phyloP scores from a whole-genome alignment of 2,113 vertebrate species.

The Pseudolaguvia tuberculata region DNA sequence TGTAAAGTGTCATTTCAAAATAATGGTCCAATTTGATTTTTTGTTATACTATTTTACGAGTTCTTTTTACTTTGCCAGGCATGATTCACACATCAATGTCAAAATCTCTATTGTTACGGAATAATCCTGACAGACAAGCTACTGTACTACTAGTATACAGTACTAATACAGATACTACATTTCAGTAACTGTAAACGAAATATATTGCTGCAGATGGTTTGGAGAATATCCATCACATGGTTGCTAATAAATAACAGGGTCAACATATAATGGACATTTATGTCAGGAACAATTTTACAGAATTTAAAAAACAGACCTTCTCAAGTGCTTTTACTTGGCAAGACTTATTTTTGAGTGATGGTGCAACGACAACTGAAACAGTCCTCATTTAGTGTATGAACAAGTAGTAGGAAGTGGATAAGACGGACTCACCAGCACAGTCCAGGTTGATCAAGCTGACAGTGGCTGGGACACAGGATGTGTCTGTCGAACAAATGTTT shows the following conservation, averaged over 20 bases:
- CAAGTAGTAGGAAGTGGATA: conserved; percentile 14
- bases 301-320: conserved; percentile 3
- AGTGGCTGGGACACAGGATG: conserved; percentile 60
- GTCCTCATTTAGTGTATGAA: background rate
- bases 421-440: conserved; percentile 74
- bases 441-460: conserved; percentile 75
- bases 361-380: conserved; percentile 11
- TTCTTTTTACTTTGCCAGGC: background rate
- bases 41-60: background rate
- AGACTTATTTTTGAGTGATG: conserved; percentile 7
- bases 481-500: conserved; percentile 58
- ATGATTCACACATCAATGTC: background rate
- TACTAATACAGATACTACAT: conserved; percentile 12
- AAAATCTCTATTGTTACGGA: background rate
- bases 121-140: conserved; percentile 1
- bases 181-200: background rate
- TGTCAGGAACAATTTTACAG: conserved; percentile 2
- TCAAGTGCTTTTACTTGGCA: conserved; percentile 7
- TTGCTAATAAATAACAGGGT: conserved; percentile 17
- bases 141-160: background rate
- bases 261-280: conserved; percentile 13
- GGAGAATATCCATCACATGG: conserved; percentile 5
- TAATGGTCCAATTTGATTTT: background rate
- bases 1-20: conserved; percentile 16
- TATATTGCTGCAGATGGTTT: background rate